Conservation (phyloP, 2,113 vertebrate genomes). For the Lethenteron reissneri region DNA sequence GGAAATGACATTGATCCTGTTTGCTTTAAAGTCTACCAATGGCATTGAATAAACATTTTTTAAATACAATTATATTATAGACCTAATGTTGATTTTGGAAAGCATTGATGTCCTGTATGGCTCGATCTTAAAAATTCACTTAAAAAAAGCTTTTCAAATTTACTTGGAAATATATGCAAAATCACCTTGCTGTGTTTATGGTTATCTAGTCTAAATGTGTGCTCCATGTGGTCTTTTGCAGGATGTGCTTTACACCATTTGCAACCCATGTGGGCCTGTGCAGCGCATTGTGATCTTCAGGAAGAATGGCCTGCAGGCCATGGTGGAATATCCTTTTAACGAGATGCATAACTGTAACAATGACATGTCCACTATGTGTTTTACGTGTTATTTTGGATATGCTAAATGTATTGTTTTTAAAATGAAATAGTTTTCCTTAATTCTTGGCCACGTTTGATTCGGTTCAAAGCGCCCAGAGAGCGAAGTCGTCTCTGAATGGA, state of each 20-base stretch:
- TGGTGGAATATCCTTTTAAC: conserved; percentile 11
- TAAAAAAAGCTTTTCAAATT: neutral
- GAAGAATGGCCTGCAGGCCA: conserved; percentile 10
- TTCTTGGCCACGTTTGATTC: conserved; percentile 9
- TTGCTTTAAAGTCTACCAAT: no score
- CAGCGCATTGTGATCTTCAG: conserved; percentile 10
- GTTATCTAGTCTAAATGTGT: no score
- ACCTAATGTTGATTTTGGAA: neutral
- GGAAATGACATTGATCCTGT: no score
- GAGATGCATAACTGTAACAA: neutral
- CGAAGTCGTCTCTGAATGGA: conserved; percentile 10
- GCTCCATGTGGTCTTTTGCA: conserved; percentile 7
- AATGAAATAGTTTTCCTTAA: neutral
- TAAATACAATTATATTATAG: no score
- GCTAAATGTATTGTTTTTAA: neutral
- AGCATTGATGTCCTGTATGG: neutral
- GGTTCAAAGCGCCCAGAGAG: conserved; percentile 10
- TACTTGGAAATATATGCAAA: neutral
- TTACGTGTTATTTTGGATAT: neutral
- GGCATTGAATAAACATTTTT: no score
- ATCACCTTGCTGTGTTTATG: no score
- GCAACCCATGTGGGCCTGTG: conserved; percentile 10
- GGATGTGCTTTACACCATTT: conserved; percentile 10
- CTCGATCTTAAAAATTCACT: neutral
- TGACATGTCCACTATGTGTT: neutral